These are phyloP conservation scores for Pharmacophagus antenor DNA, from an alignment of 2,888 invertebrate genomes.

Conservation along the genomic window DNA sequence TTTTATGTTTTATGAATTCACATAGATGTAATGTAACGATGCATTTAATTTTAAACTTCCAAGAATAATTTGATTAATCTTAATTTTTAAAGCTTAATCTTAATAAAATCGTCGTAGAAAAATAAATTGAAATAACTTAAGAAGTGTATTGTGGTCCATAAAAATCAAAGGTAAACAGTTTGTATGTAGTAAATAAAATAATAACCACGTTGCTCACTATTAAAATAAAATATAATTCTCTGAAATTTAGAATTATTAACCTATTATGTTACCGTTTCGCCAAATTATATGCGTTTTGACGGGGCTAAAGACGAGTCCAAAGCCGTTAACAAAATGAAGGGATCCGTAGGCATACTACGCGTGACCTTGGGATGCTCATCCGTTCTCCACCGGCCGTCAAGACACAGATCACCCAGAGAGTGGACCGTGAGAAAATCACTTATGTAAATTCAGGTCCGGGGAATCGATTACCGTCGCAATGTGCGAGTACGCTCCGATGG, in stretches of 20 bases:
- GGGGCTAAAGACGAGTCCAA: not conserved
- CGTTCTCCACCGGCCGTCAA: slow-evolving; percentile 63
- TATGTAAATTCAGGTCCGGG: slow-evolving; percentile 71
- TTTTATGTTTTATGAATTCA: slow-evolving; percentile 38
- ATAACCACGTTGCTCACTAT: no score
- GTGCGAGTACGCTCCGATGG: slow-evolving; percentile 54
- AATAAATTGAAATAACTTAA: no score
- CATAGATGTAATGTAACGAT: not conserved
- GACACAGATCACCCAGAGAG: slow-evolving; percentile 60
- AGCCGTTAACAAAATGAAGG: slow-evolving; percentile 21
- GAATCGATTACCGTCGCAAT: slow-evolving; percentile 69
- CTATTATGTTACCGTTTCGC: no score
- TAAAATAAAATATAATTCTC: no score
- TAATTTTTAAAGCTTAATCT: no score
- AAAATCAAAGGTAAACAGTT: no score
- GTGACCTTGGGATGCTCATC: slow-evolving; percentile 65
- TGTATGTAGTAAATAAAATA: no score
- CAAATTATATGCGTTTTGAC: not conserved
- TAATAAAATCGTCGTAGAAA: no score
- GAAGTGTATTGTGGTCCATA: no score
- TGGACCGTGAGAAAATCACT: slow-evolving; percentile 74
- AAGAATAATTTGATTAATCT: no score
- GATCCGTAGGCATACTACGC: slow-evolving; percentile 5
- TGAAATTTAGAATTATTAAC: no score
- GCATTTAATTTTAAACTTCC: no score